phyloP scores from a whole-genome alignment of 2,113 vertebrate species.

The Ploceus nigricollis region DNA sequence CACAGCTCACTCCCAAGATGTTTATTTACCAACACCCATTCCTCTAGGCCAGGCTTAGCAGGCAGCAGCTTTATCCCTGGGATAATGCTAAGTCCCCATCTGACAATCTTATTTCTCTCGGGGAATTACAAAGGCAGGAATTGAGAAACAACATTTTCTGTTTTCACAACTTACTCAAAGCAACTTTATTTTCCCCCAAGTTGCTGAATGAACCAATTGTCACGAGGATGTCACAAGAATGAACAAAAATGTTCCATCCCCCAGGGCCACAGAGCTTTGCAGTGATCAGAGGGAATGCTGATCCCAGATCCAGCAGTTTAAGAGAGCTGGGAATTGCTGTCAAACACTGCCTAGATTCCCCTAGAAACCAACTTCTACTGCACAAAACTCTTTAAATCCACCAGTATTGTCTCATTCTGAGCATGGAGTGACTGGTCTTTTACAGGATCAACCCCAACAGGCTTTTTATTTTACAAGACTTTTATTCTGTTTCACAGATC shows the following conservation, averaged over 20 bases:
- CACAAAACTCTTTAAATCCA: neutral
- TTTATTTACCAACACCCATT: constrained; percentile 36
- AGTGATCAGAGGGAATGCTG: neutral
- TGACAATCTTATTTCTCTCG: constrained; percentile 10
- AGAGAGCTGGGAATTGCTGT: neutral
- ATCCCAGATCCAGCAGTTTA: neutral
- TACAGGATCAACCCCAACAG: constrained; percentile 17
- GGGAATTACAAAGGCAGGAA: constrained; percentile 29
- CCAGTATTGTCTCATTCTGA: neutral
- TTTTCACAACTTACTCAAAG: neutral
- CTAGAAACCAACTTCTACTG: neutral
- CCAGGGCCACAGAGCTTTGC: neutral
- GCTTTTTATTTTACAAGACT: constrained; percentile 70
- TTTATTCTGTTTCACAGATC: constrained; percentile 75
- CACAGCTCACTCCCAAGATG: constrained; percentile 17
- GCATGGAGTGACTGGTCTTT: neutral
- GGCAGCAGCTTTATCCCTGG: constrained; percentile 45
- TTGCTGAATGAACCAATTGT: neutral
- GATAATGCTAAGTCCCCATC: constrained; percentile 22
- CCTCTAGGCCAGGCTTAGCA: constrained; percentile 41
- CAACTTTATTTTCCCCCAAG: neutral
- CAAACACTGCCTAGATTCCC: neutral
- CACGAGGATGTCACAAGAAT: neutral
- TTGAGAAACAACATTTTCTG: neutral
- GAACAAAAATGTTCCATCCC: neutral